A percentile compares a stretch with the other conserved stretches of the same genome.
Evolutionary conservation across 2,797 vertebrate genomes (phyloP).

Genomic region (Natrix natrix): DNA sequence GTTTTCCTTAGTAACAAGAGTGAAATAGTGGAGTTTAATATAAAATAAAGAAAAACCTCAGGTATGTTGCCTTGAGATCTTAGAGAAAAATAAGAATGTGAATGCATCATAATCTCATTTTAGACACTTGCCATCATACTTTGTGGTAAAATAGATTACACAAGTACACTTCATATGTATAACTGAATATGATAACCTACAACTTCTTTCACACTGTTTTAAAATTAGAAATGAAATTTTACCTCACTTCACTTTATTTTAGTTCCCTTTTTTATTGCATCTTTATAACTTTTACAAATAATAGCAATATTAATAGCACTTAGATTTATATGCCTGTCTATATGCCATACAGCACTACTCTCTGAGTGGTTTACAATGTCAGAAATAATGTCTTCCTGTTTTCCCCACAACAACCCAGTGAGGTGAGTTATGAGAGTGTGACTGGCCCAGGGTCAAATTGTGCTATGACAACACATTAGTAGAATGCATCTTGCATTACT

Average conservation of each 20-base stretch:
- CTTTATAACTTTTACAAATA: not conserved
- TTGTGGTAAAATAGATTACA: not conserved
- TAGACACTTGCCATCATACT: not conserved
- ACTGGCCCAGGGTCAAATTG: not conserved
- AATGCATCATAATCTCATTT: not conserved
- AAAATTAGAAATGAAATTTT: not conserved
- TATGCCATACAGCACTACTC: not conserved
- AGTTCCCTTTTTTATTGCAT: not conserved
- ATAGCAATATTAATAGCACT: not conserved
- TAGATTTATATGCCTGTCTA: not conserved
- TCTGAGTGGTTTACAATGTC: not conserved
- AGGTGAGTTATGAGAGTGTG: not conserved
- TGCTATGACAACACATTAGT: not conserved
- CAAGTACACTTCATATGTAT: not conserved
- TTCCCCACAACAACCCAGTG: not conserved
- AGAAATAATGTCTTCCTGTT: not conserved
- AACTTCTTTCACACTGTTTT: not conserved
- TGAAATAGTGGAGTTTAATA: not conserved
- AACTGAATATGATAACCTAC: not conserved
- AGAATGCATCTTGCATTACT: not conserved
- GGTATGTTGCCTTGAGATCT: not conserved
- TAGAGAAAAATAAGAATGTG: not conserved
- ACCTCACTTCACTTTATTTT: not conserved
- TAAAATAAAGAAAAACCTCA: not conserved
- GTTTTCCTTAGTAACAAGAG: not conserved